Evolutionary conservation across 37 sponge, comb jelly and placozoan genomes (phyloP).

Genomic region (Diacarnus erythraeanus): DNA sequence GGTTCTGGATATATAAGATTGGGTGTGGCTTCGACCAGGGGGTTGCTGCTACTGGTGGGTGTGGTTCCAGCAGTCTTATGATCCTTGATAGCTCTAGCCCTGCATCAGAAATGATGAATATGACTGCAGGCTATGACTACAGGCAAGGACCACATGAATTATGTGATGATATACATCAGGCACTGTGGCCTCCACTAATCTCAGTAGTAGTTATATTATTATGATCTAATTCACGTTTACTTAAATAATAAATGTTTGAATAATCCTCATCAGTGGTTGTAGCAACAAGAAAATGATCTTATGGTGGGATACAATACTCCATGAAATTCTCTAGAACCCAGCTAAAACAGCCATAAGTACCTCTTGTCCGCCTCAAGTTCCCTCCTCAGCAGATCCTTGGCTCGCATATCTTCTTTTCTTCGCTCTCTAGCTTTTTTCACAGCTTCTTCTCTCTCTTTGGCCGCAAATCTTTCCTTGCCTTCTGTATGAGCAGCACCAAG

Average conservation of each 20-base stretch:
- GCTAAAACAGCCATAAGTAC: not conserved
- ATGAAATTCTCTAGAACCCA: not conserved
- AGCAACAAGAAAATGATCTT: no score
- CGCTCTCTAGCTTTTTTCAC: conserved; percentile 44
- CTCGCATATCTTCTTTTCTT: conserved; percentile 36
- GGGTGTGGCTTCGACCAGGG: not conserved
- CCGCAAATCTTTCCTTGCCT: conserved; percentile 45
- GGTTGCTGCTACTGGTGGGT: no score
- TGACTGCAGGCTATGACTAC: no score
- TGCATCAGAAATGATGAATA: no score
- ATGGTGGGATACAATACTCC: no score
- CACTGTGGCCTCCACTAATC: no score
- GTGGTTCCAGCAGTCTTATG: not conserved
- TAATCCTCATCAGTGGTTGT: no score
- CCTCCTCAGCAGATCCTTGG: conserved; percentile 26
- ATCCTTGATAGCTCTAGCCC: conserved; percentile 2
- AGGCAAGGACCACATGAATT: no score
- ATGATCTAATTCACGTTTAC: no score
- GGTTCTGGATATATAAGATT: not conserved
- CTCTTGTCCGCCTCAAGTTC: conserved; percentile 56
- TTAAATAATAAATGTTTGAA: no score
- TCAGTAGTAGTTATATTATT: no score
- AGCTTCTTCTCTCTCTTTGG: conserved; percentile 52
- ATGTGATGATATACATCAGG: no score
- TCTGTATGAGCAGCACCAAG: conserved; percentile 19